A percentile compares a stretch with the other conserved stretches of the same genome.
These are phyloP conservation scores for Holcopasites calliopsidis DNA, from an alignment of 1,140 invertebrate species.

Conservation along the genomic window DNA sequence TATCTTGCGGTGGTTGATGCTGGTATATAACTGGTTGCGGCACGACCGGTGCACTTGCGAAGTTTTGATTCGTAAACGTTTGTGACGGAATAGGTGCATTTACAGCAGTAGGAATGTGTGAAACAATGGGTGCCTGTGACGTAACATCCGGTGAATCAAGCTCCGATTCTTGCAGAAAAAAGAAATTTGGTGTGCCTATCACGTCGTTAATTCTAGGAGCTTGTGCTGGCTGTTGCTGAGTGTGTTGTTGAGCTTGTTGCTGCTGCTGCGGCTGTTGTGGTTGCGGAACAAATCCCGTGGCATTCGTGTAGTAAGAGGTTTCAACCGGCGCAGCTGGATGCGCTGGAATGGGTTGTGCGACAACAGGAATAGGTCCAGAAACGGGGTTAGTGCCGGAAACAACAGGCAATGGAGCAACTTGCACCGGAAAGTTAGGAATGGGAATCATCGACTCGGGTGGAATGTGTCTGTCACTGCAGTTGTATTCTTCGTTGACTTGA, in stretches of 20 bases:
- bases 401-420: constrained; percentile 71
- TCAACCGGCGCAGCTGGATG: constrained; percentile 70
- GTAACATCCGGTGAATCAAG: constrained; percentile 84
- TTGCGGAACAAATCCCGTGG: constrained; percentile 69
- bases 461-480: constrained; percentile 73
- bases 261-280: constrained; percentile 63
- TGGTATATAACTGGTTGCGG: constrained; percentile 74
- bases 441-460: constrained; percentile 72
- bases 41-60: constrained; percentile 77
- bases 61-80: constrained; percentile 90
- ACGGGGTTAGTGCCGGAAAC: constrained; percentile 74
- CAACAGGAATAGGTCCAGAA: constrained; percentile 70
- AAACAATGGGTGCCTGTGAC: constrained; percentile 70
- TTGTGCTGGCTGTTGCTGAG: constrained; percentile 80
- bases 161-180: constrained; percentile 89
- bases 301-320: constrained; percentile 71
- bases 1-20: constrained; percentile 73
- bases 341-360: constrained; percentile 72
- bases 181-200: constrained; percentile 86
- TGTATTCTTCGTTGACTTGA: constrained; percentile 70
- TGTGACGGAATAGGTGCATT: constrained; percentile 85
- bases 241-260: constrained; percentile 62
- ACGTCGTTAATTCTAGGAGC: constrained; percentile 85
- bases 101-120: constrained; percentile 80
- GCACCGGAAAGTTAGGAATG: constrained; percentile 73